Conservation (phyloP, 92 coral and sea anemone genomes). For the Paragorgia papillata region DNA sequence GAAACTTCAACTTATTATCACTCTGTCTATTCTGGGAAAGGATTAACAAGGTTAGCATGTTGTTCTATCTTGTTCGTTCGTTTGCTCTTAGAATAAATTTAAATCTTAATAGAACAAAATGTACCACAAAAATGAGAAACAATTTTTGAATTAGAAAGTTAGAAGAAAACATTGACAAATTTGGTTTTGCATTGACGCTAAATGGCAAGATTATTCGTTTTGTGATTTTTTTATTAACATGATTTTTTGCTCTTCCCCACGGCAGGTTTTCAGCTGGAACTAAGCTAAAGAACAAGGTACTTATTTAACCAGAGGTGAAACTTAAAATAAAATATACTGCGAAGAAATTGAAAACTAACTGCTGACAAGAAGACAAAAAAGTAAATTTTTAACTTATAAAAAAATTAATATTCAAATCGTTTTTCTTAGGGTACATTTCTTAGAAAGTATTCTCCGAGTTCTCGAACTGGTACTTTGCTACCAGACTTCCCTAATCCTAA, state of each 20-base stretch:
- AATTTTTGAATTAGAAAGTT: no score
- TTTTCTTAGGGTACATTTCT: slow-evolving; percentile 35
- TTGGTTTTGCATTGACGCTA: no score
- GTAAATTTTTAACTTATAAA: no score
- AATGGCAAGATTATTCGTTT: no score
- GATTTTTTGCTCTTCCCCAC: background rate
- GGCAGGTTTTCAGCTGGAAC: slow-evolving; percentile 96
- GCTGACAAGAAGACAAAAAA: background rate
- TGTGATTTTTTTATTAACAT: no score
- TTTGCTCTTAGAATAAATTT: no score
- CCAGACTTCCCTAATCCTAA: slow-evolving; percentile 95
- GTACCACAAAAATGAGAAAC: no score
- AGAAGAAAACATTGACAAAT: no score
- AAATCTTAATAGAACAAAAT: no score
- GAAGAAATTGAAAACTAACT: background rate
- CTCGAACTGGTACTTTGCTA: slow-evolving; percentile 92
- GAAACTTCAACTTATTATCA: slow-evolving; percentile 99
- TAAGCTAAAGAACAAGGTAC: slow-evolving; percentile 83
- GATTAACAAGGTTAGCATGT: slow-evolving; percentile 78
- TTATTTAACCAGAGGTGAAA: background rate
- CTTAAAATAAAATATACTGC: no score
- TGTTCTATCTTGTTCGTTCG: no score
- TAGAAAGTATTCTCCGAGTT: slow-evolving; percentile 94
- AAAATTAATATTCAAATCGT: background rate
- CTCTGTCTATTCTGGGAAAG: slow-evolving; percentile 96